Percentiles rank a stretch among this genome's conserved stretches.
phyloP scores from a whole-genome alignment of 2,888 invertebrate genomes.

The Chymomyza caudatula region DNA sequence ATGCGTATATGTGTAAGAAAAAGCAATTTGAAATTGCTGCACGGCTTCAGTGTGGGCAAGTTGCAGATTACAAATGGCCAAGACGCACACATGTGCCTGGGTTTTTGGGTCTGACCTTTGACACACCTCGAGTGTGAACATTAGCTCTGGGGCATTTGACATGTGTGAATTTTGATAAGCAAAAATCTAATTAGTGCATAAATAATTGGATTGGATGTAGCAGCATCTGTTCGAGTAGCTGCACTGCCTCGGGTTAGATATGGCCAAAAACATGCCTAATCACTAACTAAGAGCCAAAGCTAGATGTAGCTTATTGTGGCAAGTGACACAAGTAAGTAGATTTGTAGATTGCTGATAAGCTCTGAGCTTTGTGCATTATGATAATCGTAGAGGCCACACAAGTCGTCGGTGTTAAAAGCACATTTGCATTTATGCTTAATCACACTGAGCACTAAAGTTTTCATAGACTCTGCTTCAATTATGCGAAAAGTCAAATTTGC shows the following conservation, averaged over 20 bases:
- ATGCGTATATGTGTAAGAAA: not conserved
- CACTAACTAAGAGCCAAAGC: not conserved
- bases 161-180: constrained; percentile 22
- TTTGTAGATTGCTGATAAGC: not conserved
- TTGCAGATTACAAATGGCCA: not conserved
- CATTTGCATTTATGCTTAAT: constrained; percentile 50
- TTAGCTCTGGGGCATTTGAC: constrained; percentile 25
- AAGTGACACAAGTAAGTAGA: not conserved
- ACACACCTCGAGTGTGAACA: constrained; percentile 48
- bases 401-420: constrained; percentile 32
- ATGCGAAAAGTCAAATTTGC: constrained; percentile 31
- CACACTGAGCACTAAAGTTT: constrained; percentile 12
- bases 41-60: too few relatives aligned
- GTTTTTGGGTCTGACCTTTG: constrained; percentile 10
- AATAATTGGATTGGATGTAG: constrained; percentile 62
- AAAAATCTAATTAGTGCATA: constrained; percentile 61
- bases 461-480: constrained; percentile 45
- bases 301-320: too few relatives aligned
- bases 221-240: constrained; percentile 9
- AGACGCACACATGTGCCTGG: not conserved
- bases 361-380: not conserved
- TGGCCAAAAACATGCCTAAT: not conserved
- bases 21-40: not conserved
- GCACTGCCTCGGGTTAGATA: too few relatives aligned
- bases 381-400: too few relatives aligned